A percentile compares a stretch with the other conserved stretches of the same genome.
Conservation (phyloP, 2,888 invertebrate species). For the Teleogryllus oceanicus region DNA sequence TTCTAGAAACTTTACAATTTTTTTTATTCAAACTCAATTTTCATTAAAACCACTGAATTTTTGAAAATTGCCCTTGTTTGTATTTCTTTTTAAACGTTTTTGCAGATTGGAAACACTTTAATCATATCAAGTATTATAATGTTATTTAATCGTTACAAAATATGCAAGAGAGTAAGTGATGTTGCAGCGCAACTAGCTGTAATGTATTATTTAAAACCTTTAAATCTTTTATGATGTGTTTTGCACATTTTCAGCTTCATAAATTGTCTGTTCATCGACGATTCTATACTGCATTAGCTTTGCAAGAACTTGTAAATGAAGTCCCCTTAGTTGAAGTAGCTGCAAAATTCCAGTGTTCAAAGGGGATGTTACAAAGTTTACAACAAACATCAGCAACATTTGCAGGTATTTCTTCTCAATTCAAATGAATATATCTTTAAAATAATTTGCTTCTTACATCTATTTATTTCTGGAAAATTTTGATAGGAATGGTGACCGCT, state of each 20-base stretch:
- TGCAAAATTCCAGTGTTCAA: conserved; percentile 77
- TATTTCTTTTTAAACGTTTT: no score
- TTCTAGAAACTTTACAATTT: no score
- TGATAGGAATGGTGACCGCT: conserved; percentile 88
- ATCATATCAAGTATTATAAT: no score
- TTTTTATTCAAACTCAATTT: no score
- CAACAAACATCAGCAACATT: conserved; percentile 94
- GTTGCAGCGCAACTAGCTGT: no score
- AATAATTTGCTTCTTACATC: neutral
- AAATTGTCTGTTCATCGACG: conserved; percentile 48
- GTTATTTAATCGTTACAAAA: no score
- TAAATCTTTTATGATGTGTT: no score
- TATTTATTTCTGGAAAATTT: neutral
- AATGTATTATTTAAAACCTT: no score
- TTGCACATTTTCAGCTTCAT: conserved; percentile 22
- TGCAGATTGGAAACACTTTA: no score
- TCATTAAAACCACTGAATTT: no score
- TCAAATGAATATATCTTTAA: conserved; percentile 26
- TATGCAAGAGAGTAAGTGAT: no score
- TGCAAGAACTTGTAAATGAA: conserved; percentile 92
- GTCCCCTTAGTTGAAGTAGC: conserved; percentile 75
- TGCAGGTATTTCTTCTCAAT: conserved; percentile 61
- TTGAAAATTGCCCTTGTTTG: no score
- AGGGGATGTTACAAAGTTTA: conserved; percentile 87
- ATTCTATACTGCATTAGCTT: conserved; percentile 84